Conservation (phyloP, 2,888 invertebrate species). For the Drosophila planitibia region DNA sequence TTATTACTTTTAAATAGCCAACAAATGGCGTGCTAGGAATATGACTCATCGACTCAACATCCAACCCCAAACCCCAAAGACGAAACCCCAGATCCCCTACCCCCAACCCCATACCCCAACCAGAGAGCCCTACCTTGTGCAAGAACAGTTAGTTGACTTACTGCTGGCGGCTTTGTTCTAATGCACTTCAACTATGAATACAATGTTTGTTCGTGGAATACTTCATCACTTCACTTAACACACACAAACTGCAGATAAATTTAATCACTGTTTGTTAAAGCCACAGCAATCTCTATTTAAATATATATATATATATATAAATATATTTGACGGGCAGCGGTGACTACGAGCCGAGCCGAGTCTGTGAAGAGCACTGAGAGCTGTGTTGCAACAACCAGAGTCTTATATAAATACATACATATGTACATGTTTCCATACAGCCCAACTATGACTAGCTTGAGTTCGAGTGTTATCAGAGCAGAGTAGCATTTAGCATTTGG, state of each 20-base stretch:
- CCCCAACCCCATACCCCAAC: neutral
- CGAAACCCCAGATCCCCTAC: neutral
- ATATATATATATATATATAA: neutral
- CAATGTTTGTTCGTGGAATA: neutral
- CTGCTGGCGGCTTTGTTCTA: neutral
- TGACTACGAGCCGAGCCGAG: neutral
- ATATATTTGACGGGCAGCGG: neutral
- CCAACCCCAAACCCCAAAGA: neutral
- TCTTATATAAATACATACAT: neutral
- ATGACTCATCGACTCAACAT: slow-evolving; percentile 32
- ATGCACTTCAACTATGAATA: neutral
- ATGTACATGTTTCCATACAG: neutral
- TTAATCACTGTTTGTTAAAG: neutral
- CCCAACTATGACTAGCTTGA: neutral
- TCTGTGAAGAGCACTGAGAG: neutral
- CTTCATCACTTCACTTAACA: neutral
- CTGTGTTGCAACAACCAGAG: neutral
- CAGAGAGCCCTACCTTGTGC: neutral
- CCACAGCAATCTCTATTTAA: neutral
- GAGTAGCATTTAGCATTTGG: neutral
- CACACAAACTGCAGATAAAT: slow-evolving; percentile 1
- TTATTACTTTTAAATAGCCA: neutral
- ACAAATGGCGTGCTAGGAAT: slow-evolving; percentile 8
- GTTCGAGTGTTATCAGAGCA: slow-evolving; percentile 9
- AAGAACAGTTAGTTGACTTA: slow-evolving; percentile 4